Base-by-base conservation (phyloP, 2,888 invertebrate genomes). In the Lithophane socia region DNA sequence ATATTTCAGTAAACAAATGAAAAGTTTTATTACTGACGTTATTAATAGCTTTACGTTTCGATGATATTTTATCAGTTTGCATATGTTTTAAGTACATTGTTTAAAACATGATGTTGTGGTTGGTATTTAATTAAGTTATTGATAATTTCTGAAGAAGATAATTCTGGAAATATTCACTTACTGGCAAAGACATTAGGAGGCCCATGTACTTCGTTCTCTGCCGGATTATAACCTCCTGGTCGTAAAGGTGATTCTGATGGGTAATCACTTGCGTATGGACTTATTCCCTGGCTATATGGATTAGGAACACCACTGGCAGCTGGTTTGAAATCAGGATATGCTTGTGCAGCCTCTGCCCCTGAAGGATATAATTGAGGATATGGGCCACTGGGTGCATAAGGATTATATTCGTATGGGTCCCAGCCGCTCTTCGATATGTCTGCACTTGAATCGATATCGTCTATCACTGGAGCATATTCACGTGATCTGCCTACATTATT, bases 1-100 rank as follows among this genome's bases (percentile, higher is more conserved):
- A 80, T 75, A 77, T 85, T 80, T 78, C 76, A 75, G 79, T 83
- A 78, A 82, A 85, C 70, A 80, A 84, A 79, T 75, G 75, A 47
- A 85, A 83, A 77, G 44, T 75, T 83, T 83, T 81, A 80, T 72
- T 67, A 79, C 64, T n/a, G 37, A 65, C 66, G 66, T 76, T 63
- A 83, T 80, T 81, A 72, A 85, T 79, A 71, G 65, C 61, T 68
- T 74, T 66, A 70, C 29, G 64, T 79, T 75, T 71, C 72, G 29
- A 70, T 66, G 44, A 78, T 74, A 60, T 66, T 70, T 66, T 54
- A 52, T 77, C 24, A 79, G 42, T 58, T 54, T 54, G 44, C 56
- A 68, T 73, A 66, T 64, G 63, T 37, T 63, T 49, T 47, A 76
- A 76, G 49, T 16, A 75, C 4, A 37, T 13, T 60, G 24, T 9